Evolutionary conservation across 1,140 invertebrate species (phyloP).

Genomic region (Zaprionus capensis): DNA sequence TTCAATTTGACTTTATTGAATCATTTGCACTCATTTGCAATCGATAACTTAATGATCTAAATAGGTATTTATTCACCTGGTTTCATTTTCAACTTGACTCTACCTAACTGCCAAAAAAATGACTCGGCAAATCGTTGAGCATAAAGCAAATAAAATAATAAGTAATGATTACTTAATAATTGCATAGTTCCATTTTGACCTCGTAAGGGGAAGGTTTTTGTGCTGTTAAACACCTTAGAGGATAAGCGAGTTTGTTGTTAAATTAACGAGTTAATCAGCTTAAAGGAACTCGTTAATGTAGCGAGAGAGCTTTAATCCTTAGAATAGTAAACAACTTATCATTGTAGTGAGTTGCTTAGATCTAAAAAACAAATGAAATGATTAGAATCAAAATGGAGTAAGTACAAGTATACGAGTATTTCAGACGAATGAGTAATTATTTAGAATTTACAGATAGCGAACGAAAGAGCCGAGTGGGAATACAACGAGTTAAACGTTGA

Average conservation of each 20-base stretch:
- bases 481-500: neutral
- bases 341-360: neutral
- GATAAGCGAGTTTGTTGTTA: neutral
- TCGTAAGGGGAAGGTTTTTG: neutral
- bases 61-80: neutral
- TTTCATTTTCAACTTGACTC: constrained; percentile 8
- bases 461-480: neutral
- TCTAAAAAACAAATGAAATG: neutral
- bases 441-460: neutral
- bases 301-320: neutral
- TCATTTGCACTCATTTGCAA: neutral
- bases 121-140: neutral
- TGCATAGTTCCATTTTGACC: neutral
- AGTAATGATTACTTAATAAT: neutral
- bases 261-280: neutral
- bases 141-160: neutral
- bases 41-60: neutral
- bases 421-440: neutral
- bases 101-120: neutral
- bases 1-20: neutral
- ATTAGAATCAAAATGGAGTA: neutral
- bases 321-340: neutral
- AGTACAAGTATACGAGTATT: constrained; percentile 4
- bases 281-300: neutral
- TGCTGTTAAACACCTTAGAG: neutral